These are phyloP conservation scores for Odontomyia ornata DNA, from an alignment of 2,888 invertebrate species.

Conservation along the genomic window DNA sequence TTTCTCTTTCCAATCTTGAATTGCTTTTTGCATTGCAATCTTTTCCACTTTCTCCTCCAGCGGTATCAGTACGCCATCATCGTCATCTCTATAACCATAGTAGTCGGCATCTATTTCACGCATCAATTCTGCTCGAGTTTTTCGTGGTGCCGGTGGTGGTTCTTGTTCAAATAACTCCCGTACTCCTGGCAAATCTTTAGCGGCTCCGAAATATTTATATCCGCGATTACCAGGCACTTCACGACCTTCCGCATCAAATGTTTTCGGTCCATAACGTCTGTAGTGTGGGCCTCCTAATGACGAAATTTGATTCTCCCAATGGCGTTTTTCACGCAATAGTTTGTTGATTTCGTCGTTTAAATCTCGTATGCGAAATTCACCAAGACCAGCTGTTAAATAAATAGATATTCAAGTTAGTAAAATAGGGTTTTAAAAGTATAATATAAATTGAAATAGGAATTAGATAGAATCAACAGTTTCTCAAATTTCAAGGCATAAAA, in stretches of 20 bases:
- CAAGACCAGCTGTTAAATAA: conserved; percentile 83
- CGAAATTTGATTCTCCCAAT: conserved; percentile 98
- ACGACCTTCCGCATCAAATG: conserved; percentile 92
- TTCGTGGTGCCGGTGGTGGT: conserved; percentile 87
- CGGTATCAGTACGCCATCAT: conserved; percentile 93
- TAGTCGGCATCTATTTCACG: conserved; percentile 98
- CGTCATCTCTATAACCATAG: conserved; percentile 98
- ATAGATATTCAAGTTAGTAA: neutral
- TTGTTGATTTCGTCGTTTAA: conserved; percentile 99
- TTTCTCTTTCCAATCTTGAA: conserved; percentile 78
- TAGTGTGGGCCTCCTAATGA: conserved; percentile 96
- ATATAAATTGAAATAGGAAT: too few relatives aligned
- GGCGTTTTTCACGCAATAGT: conserved; percentile 91
- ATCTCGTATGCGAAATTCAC: conserved; percentile 97
- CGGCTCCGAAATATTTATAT: conserved; percentile 98
- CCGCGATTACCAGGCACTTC: conserved; percentile 98
- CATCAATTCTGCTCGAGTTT: conserved; percentile 96
- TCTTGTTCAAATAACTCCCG: conserved; percentile 97
- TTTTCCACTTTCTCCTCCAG: conserved; percentile 84
- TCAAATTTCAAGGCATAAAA: too few relatives aligned
- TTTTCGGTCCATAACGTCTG: conserved; percentile 88
- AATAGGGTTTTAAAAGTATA: too few relatives aligned
- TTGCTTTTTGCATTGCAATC: conserved; percentile 69
- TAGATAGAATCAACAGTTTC: too few relatives aligned
- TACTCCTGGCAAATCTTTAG: conserved; percentile 97